Percentiles rank a stretch among this genome's conserved stretches.
Evolutionary conservation across 2,797 vertebrate genomes (phyloP).

Genomic region (Mormyrus proboscirostris): DNA sequence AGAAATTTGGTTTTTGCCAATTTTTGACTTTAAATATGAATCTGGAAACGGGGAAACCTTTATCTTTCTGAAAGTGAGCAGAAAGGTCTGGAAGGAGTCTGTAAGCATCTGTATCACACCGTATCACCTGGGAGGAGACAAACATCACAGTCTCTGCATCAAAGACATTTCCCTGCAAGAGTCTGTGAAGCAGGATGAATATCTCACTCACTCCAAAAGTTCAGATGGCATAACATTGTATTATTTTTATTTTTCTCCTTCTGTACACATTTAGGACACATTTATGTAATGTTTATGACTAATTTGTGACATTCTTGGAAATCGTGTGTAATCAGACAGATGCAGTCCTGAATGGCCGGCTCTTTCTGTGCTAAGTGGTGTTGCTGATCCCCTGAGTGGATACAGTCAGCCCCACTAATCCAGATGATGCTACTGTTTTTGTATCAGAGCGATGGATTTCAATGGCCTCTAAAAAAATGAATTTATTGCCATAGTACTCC

Average conservation of each 20-base stretch:
- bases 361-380: background rate
- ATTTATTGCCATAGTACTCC: background rate
- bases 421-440: slow-evolving; percentile 9
- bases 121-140: background rate
- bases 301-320: background rate
- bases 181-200: background rate
- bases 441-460: background rate
- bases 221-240: background rate
- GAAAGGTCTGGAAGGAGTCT: background rate
- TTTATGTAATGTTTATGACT: background rate
- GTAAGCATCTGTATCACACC: background rate
- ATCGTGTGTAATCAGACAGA: background rate
- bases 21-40: background rate
- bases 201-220: background rate
- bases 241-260: background rate
- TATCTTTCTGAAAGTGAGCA: background rate
- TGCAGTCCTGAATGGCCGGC: background rate
- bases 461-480: background rate
- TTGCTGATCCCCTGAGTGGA: background rate
- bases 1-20: background rate
- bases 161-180: background rate
- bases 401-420: background rate
- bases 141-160: background rate
- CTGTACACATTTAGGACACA: background rate
- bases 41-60: background rate